Conservation (phyloP, 2,797 vertebrate genomes). For the Diplodus sargus region DNA sequence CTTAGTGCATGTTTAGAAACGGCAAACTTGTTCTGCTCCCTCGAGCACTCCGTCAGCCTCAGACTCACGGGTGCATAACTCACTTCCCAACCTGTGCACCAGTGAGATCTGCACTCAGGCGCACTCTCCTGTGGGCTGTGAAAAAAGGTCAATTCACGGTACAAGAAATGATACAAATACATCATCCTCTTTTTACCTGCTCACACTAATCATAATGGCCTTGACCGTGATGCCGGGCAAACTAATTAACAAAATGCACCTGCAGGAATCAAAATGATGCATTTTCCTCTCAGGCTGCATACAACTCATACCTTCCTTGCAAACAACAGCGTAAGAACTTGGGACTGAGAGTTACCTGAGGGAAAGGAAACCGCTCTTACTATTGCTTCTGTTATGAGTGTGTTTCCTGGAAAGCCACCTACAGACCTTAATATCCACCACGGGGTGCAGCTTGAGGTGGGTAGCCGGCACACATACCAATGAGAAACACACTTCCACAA, state of each 20-base stretch:
- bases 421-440: no score
- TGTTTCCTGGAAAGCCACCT: no score
- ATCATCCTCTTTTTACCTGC: neutral
- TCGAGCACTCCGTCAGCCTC: constrained; percentile 18
- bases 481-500: no score
- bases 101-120: constrained; percentile 7
- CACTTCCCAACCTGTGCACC: neutral
- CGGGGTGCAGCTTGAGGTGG: no score
- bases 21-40: constrained; percentile 5
- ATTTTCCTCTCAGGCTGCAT: neutral
- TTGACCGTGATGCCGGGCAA: neutral
- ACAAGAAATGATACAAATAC: neutral
- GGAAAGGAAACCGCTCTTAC: no score
- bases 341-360: neutral
- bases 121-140: neutral
- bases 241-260: constrained; percentile 11
- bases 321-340: no score
- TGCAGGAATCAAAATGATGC: neutral
- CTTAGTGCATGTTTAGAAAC: constrained; percentile 9
- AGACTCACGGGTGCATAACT: constrained; percentile 9
- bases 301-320: neutral
- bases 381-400: no score
- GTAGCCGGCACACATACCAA: no score
- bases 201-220: neutral
- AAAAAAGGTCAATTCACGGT: neutral